Base-by-base conservation (phyloP, 2,113 vertebrate genomes). In the Erpornis zantholeuca region DNA sequence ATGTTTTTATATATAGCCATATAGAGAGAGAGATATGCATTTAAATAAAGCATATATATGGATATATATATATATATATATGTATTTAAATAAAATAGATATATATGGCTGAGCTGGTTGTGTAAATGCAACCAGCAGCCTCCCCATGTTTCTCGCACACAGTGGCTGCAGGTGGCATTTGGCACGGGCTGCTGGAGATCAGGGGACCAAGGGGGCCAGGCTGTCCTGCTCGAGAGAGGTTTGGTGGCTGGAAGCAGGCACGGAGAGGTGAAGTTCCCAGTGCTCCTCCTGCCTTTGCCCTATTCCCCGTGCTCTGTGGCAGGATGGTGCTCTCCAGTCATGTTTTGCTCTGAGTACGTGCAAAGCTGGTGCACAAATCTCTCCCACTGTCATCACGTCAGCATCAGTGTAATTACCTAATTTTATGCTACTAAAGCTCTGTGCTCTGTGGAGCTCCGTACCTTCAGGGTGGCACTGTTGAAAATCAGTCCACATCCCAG, bases 381-480 rank as follows among this genome's bases (percentile, higher is more conserved):
- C 66, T 81, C 38, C 76, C 64, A 23, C 75, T 44, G 3, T 66
- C 63, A 61, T 86, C 63, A 12, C 56, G 6, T 5, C 63, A 52
- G 52, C 68, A n/a, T 54, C 12, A 5, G 38, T 70, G 61, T 78
- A 81, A 93, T 92, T 95, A 81, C 50, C 63, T 94, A 65, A 94
- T 95, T 94, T 88, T 86, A 93, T 93, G 92, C 88, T 90, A 27
- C 76, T 61, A 75, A 93, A 69, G 40, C 79, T 35, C 76, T 57
- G 36, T 88, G 68, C 79, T 94, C 88, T 77, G 82, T 86, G 86
- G 80, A 95, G 77, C 80, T 93, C 15, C 3, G 72, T 49, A 83
- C 92, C 90, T 96, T 97, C 57, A 90, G 96, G 79, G 88, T 88
- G 88, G 90, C 76, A 78, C 85, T 94, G 90, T 83, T 97, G 86